These are phyloP conservation scores for Eupithecia subumbrata DNA, from an alignment of 2,888 invertebrate species.

Conservation along the genomic window DNA sequence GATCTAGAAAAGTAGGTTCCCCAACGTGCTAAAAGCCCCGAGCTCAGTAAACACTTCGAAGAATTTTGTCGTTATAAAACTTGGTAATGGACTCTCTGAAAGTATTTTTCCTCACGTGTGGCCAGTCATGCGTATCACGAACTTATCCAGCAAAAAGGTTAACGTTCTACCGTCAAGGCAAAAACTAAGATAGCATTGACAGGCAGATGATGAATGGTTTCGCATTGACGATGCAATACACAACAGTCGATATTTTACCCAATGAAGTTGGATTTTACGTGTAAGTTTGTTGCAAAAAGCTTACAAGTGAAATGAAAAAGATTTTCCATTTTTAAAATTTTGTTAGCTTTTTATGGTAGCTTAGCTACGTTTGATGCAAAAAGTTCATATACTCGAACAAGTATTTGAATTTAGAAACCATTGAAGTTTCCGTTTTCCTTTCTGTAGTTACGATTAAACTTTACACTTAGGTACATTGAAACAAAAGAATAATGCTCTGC, in stretches of 20 bases:
- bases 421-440: not conserved
- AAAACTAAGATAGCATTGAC: constrained; percentile 77
- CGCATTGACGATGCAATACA: constrained; percentile 60
- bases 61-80: constrained; percentile 34
- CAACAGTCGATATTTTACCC: constrained; percentile 27
- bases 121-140: constrained; percentile 52
- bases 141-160: constrained; percentile 68
- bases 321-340: not conserved
- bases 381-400: not conserved
- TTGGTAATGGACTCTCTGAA: constrained; percentile 42
- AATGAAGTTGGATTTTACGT: constrained; percentile 1
- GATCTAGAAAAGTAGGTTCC: not conserved
- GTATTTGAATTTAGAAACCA: not conserved
- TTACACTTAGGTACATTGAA: not conserved
- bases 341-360: not conserved
- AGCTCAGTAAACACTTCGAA: constrained; percentile 17
- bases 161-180: constrained; percentile 63
- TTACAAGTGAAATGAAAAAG: not conserved
- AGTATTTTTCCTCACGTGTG: constrained; percentile 49
- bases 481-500: constrained; percentile 2
- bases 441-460: not conserved
- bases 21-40: not conserved
- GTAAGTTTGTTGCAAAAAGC: not conserved
- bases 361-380: not conserved
- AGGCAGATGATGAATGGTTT: constrained; percentile 68